A percentile compares a stretch with the other conserved stretches of the same genome.
Conservation (phyloP, 1,140 invertebrate species). For the Psix sp. region DNA sequence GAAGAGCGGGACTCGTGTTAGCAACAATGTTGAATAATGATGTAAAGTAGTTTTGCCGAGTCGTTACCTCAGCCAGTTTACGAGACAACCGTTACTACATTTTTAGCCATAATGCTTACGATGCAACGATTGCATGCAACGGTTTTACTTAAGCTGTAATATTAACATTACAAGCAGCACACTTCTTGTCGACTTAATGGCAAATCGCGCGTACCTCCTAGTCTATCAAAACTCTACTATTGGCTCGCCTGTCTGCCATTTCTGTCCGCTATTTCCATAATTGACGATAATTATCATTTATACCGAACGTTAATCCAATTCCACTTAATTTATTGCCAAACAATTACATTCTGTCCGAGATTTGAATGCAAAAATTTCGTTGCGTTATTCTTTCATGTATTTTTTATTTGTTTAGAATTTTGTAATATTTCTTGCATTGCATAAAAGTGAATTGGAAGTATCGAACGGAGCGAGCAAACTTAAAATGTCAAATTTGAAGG, state of each 20-base stretch:
- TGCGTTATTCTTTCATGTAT: too few species aligned
- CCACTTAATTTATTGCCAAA: constrained; percentile 20
- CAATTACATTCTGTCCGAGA: constrained; percentile 19
- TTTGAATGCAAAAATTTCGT: constrained; percentile 11
- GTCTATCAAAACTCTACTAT: constrained; percentile 31
- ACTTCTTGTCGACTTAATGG: constrained; percentile 46
- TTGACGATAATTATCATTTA: constrained; percentile 41
- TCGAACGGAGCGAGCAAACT: too few species aligned
- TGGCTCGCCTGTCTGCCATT: constrained; percentile 33
- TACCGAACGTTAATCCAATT: constrained; percentile 35
- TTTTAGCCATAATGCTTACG: constrained; percentile 45
- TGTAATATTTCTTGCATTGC: too few species aligned
- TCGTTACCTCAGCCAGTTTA: constrained; percentile 53
- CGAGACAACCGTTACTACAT: constrained; percentile 55
- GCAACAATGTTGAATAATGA: constrained; percentile 60
- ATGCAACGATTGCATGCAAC: constrained; percentile 51
- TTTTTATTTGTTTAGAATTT: too few species aligned
- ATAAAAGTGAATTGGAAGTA: too few species aligned
- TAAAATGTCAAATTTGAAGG: too few species aligned
- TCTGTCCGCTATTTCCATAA: constrained; percentile 32
- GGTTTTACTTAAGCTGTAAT: constrained; percentile 53
- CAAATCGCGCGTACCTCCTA: constrained; percentile 45
- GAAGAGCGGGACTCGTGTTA: constrained; percentile 36
- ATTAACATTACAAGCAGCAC: constrained; percentile 38
- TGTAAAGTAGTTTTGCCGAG: constrained; percentile 51